Base-by-base conservation (phyloP, 1,140 invertebrate species). In the Aethina tumida region DNA sequence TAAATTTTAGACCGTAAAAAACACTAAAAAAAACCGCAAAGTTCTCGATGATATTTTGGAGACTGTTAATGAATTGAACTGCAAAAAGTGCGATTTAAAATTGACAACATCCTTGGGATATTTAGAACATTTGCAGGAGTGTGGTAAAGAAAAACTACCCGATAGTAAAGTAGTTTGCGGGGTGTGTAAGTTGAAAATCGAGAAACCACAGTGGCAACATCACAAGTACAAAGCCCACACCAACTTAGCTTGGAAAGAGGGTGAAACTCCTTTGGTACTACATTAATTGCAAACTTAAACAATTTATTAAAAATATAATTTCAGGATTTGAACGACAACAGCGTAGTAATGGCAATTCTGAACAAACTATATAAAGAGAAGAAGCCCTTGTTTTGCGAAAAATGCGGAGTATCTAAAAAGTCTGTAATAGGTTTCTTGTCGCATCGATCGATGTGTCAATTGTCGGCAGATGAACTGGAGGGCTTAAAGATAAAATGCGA, bases 361-460 rank as follows among this genome's bases (percentile, higher is more conserved):
- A 50, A 35, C 14, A 30, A 33, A 5, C 22, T 59, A n/a, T 56
- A 50, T 24, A 47, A 47, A 39, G 34, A 35, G 3, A 60, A 61
- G 37, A 65, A 66, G 25, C 59, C 54, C 24, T 53, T 78, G 4
- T 52, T 45, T 22, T 82, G 79, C 52, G 70, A 74, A 44, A 58
- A 55, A 22, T 82, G 79, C 53, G 60, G 62, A 2, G 33, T 32
- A 18, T 36, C 36, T 3, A 73, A 74, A 43, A 67, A 65, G 2
- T 80, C 77, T 20, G 65, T 60, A 0, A 32, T 65, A 5, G 79
- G 79, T 10, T 80, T 73, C 46, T 62, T 73, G 25, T 76, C 76
- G 0, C 79, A 82, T 54, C 58, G 73, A 16, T 56, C 66, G 16
- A 65, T 69, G 39, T 82, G 79, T 53, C 68, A 69, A 16, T 77